Evolutionary conservation across 2,113 vertebrate genomes (phyloP), one percentile per base, ranked within the genome.

Genomic region (Silurus glanis): DNA sequence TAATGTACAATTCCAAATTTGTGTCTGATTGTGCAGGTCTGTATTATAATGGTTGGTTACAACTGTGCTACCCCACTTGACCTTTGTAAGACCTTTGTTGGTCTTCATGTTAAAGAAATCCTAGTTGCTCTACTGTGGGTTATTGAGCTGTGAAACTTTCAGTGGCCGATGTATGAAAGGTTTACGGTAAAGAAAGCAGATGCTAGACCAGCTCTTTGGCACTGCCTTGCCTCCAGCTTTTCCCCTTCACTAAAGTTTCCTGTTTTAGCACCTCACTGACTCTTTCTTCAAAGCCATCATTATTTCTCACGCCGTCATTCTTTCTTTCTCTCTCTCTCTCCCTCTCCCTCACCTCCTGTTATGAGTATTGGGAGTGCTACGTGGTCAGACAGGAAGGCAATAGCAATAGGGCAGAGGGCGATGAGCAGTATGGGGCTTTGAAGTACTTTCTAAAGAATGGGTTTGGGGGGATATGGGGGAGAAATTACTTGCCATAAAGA

Each of bases 401-500:
- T 47, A 61, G 86, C 67, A 69, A 66, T 89, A 86, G 83, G 28
- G 49, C 3, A 13, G 37, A 69, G 69, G 83, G 85, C 55, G 85
- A 90, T 86, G 83, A 59, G 75, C 83, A 72, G 49, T 25, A 23
- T 45, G 80, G 37, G n/a, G 64, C 85, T 90, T 90, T 90, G 89
- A 90, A 88, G 87, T 88, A 80, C 47, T 89, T 80, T 90, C 62
- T 84, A 86, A 90, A 86, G 80, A 37, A 80, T 25, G 81, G 87
- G 79, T 61, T 88, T 6, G 56, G 90, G 88, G 88, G 92, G 93
- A 72, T 89, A 87, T 37, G 88, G 86, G 49, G 74, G 88, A 91
- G 91, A 91, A 93, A 92, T 94, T 91, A 92, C 92, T 93, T 94
- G 91, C 92, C 89, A 92, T 93, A 91, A 93, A 93, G 92, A 91